Evolutionary conservation across 35 echinoderm and acorn worm species (phyloP), one percentile per base, ranked within the genome.

Genomic region (Nesometra sesokonis): DNA sequence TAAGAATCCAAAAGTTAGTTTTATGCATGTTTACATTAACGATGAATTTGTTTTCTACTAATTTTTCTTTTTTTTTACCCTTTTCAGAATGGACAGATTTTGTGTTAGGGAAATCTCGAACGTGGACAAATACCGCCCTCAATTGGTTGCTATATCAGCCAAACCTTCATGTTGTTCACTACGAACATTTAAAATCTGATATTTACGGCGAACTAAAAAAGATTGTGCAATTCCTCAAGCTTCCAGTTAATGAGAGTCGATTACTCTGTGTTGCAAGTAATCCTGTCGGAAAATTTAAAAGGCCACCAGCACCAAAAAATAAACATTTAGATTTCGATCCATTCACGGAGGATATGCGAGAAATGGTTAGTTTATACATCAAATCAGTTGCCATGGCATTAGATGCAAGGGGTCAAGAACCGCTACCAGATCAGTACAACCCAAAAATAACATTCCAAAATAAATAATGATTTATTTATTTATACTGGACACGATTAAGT

Each of bases 1-100:
- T n/a, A n/a, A n/a, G n/a, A n/a, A n/a, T n/a, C n/a, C n/a, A n/a
- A n/a, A 81, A 8, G 11, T 32, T n/a, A 81, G 5, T 34, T 36
- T 78, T 5, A 17, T 11, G 32, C 13, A 36, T 36, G 3, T 32
- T 33, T 81, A 0, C 13, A 32, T 32, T 81, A 81, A 34, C 32
- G 13, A 32, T 17, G 0, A 13, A 15, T 0, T 76, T 82, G 0
- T 77, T 82, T 88, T 19, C 30, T 85, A 15, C 85, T 19, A 36
- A 21, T 35, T 7, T 29, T 35, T 87, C 11, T 57, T 35, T 13
- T 91, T 34, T 92, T 81, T 35, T 34, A n/a, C n/a, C n/a, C n/a
- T 81, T 67, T 76, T 19, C 90, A 99, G 96, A 99, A 89, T 99
- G 96, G 96, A 94, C 86, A 11, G 93, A 94, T 86, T 99, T 99